Evolutionary conservation across 2,113 vertebrate species (phyloP).

Genomic region (Lycocorax pyrrhopterus): DNA sequence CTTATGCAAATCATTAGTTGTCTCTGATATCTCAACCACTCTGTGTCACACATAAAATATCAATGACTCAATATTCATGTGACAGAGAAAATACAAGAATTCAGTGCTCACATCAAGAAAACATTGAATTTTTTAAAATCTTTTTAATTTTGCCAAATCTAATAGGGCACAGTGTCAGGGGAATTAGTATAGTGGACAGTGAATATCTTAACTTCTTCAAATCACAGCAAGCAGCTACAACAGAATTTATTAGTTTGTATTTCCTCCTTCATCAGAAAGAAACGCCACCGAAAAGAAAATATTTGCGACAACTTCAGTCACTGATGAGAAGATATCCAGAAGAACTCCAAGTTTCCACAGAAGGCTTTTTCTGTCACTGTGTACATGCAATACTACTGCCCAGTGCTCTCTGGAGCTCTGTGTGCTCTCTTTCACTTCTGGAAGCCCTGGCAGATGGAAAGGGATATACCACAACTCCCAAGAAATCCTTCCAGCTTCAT

Average conservation of each 20-base stretch:
- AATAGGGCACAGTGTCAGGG: not conserved
- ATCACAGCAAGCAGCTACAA: not conserved
- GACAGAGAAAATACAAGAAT: not conserved
- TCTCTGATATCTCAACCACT: conserved; percentile 19
- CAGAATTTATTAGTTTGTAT: not conserved
- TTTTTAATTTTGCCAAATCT: not conserved
- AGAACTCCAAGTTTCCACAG: not conserved
- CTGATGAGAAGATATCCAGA: not conserved
- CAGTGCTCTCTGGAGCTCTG: not conserved
- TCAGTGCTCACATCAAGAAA: not conserved
- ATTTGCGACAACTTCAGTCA: not conserved
- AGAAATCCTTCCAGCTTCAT: not conserved
- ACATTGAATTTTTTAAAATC: not conserved
- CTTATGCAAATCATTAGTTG: not conserved
- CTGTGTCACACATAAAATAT: not conserved
- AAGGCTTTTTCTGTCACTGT: not conserved
- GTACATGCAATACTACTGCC: not conserved
- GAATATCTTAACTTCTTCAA: not conserved
- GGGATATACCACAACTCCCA: not conserved
- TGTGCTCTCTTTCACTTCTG: not conserved
- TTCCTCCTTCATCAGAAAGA: not conserved
- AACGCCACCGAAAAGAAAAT: not conserved
- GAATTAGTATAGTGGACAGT: not conserved
- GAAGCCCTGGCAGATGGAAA: not conserved
- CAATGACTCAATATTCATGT: not conserved